Evolutionary conservation across 1,140 invertebrate species (phyloP), one percentile per base, ranked within the genome.

Genomic region (Zaprionus nigranus): DNA sequence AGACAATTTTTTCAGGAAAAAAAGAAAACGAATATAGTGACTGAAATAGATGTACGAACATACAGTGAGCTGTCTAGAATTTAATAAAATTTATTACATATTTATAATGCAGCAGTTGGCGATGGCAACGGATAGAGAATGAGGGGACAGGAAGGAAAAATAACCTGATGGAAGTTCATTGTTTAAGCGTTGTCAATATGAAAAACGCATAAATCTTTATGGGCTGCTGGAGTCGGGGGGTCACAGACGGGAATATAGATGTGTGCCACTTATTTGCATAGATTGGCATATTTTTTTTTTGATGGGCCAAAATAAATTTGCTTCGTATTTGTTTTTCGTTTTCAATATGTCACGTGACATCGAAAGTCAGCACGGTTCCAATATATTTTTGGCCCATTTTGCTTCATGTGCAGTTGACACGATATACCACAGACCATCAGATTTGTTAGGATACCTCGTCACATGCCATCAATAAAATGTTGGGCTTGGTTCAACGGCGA

Each of bases 191-290:
- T 79, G 82, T 87, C 83, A 87, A 86, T 87, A 80, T 77, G 72
- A 87, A 82, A 77, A 61, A 74, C 73, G 69, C 83, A 86, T 86
- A 86, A 87, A 86, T 86, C 83, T 79, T 64, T 65, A 28, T 40
- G 40, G 34, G 34, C 53, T 49, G 40, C 34, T 64, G 64, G 38
- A 38, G 34, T 13, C 20, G 20, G 24, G 20, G 9, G 30, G 67
- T 30, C 53, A 30, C 28, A 30, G 28, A 9, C 28, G 9, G 30
- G 30, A 57, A 68, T 75, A 82, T 81, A 74, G 60, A 85, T 87
- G 85, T 82, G 82, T 46, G 61, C 46, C 49, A 86, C 72, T 82
- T 86, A 87, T 87, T 83, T 86, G 82, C 82, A 86, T 86, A 87
- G 83, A 87, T 87, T 86, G 82, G 73, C 62, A 46, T 46, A 38